Percentiles rank a stretch among this genome's conserved stretches.
Evolutionary conservation across 2,113 vertebrate genomes (phyloP).

Genomic region (Oenanthe melanoleuca): DNA sequence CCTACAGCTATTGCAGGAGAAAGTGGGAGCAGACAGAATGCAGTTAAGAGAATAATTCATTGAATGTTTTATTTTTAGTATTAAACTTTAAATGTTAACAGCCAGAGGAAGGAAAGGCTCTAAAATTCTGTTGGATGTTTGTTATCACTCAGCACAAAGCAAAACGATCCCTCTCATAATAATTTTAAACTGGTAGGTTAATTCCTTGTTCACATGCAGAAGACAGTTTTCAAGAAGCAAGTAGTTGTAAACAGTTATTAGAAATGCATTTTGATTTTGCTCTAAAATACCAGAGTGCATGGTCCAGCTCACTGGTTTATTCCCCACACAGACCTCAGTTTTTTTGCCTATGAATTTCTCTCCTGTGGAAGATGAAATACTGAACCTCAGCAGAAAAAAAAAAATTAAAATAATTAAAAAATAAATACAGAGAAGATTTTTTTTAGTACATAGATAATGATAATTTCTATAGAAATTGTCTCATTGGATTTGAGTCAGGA

Average conservation of each 20-base stretch:
- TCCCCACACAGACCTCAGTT: neutral
- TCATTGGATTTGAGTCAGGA: neutral
- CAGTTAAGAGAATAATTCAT: neutral
- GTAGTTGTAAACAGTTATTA: constrained; percentile 9
- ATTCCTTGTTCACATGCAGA: neutral
- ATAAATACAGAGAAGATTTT: neutral
- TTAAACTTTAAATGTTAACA: constrained; percentile 7
- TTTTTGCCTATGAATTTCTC: neutral
- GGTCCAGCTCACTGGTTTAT: neutral
- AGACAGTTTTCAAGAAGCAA: constrained; percentile 6
- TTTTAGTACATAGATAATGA: neutral
- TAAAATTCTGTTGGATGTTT: neutral
- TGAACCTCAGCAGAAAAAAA: neutral
- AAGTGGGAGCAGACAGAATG: constrained; percentile 26
- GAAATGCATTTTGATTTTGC: neutral
- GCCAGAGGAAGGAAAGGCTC: neutral
- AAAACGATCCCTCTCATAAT: neutral
- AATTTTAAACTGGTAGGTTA: neutral
- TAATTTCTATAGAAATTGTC: neutral
- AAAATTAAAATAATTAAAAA: neutral
- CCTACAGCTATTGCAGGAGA: constrained; percentile 62
- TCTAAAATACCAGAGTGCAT: neutral
- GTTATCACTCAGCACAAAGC: constrained; percentile 19
- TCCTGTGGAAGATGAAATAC: neutral
- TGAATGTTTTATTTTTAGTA: neutral